These are phyloP conservation scores for Drosophila azteca DNA, from an alignment of 1,140 invertebrate species.

Conservation along the genomic window DNA sequence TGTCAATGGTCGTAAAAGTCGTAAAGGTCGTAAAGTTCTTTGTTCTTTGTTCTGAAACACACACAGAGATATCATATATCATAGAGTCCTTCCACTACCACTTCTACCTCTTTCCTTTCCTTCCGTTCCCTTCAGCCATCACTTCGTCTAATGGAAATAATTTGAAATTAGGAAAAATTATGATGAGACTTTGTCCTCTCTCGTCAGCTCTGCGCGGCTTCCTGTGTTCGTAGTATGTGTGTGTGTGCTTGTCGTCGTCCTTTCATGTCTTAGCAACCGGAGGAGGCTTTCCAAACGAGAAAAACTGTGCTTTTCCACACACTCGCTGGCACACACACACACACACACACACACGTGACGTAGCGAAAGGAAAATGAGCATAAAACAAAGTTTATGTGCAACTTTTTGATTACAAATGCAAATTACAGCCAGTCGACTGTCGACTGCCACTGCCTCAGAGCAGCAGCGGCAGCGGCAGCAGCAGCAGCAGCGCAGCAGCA, in stretches of 20 bases:
- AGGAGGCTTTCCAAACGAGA: not conserved
- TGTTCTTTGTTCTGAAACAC: too few relatives aligned
- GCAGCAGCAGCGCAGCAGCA: constrained; percentile 14
- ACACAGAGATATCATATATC: too few relatives aligned
- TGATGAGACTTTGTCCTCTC: constrained; percentile 42
- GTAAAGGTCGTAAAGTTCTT: too few relatives aligned
- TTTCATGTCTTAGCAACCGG: constrained; percentile 35
- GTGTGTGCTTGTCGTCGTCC: constrained; percentile 17
- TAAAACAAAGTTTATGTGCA: constrained; percentile 80
- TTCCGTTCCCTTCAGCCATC: too few relatives aligned
- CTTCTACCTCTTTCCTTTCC: too few relatives aligned
- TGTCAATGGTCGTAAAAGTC: too few relatives aligned
- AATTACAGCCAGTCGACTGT: constrained; percentile 66
- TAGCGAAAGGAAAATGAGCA: constrained; percentile 70
- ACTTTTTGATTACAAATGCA: constrained; percentile 82
- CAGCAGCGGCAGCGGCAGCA: constrained; percentile 16
- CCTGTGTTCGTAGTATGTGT: not conserved
- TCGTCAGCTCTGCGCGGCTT: constrained; percentile 16
- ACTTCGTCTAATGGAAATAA: constrained; percentile 43
- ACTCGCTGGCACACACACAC: not conserved
- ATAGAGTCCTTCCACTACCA: too few relatives aligned
- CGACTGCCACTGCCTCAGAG: constrained; percentile 11
- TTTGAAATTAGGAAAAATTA: constrained; percentile 52
- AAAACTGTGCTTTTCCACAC: constrained; percentile 14
- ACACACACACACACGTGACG: constrained; percentile 15